Conservation (phyloP, 2,888 invertebrate genomes). For the Leucoptera coffeella region DNA sequence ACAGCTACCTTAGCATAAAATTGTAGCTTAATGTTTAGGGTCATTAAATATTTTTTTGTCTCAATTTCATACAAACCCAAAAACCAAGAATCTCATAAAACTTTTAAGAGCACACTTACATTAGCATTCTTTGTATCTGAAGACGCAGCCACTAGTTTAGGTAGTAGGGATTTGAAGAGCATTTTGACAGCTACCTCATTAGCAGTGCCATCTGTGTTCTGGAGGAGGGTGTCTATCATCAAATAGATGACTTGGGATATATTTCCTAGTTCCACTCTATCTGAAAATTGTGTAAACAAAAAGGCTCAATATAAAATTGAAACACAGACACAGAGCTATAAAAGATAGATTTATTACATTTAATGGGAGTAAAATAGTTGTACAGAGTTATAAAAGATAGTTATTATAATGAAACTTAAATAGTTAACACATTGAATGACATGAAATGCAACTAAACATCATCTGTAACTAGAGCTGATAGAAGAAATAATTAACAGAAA, state of each 20-base stretch:
- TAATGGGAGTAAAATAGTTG: no score
- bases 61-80: neutral
- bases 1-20: no score
- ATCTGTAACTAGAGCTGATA: neutral
- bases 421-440: neutral
- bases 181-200: slow-evolving; percentile 18
- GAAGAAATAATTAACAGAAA: neutral
- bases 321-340: no score
- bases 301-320: no score
- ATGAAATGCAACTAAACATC: neutral
- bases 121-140: slow-evolving; percentile 20
- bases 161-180: slow-evolving; percentile 31
- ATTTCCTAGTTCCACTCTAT: slow-evolving; percentile 22
- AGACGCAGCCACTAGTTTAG: slow-evolving; percentile 27
- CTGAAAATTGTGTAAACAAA: slow-evolving; percentile 14
- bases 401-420: no score
- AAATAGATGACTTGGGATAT: slow-evolving; percentile 24
- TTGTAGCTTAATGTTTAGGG: neutral
- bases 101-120: no score
- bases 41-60: neutral
- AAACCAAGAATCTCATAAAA: neutral
- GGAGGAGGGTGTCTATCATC: slow-evolving; percentile 26
- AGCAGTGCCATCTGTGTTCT: slow-evolving; percentile 14
- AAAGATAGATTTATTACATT: no score
- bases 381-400: no score